phyloP scores from a whole-genome alignment of 2,113 vertebrate genomes.

The Corvus moneduloides region DNA sequence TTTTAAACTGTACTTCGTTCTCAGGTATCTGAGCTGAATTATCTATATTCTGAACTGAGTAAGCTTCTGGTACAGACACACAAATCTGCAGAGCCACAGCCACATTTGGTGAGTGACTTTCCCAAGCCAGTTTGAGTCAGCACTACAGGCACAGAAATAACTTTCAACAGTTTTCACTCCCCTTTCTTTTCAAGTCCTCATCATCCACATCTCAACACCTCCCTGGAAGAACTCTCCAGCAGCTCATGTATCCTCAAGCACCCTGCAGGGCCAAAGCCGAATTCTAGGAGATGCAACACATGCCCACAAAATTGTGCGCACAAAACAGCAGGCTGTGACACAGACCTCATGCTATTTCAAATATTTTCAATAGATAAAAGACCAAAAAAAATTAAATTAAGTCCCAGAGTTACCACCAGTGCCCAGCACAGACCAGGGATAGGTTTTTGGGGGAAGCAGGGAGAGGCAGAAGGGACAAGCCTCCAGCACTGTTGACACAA shows the following conservation, averaged over 20 bases:
- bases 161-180: neutral
- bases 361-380: neutral
- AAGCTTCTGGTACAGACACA: neutral
- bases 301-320: neutral
- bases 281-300: neutral
- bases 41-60: neutral
- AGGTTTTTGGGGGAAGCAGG: neutral
- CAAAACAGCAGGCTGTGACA: neutral
- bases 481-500: neutral
- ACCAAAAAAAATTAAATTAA: neutral
- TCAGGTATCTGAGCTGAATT: neutral
- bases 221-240: neutral
- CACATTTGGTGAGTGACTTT: neutral
- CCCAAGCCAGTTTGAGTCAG: neutral
- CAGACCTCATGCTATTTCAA: neutral
- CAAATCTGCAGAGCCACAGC: neutral
- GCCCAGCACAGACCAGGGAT: rapidly evolving
- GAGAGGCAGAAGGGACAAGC: neutral
- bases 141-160: neutral
- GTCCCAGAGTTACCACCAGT: neutral
- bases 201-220: neutral
- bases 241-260: neutral
- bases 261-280: rapidly evolving
- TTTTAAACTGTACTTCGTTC: neutral
- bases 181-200: neutral